Evolutionary conservation across 2,888 invertebrate species (phyloP), one percentile per base, ranked within the genome.

Genomic region (Geotrupes spiniger): DNA sequence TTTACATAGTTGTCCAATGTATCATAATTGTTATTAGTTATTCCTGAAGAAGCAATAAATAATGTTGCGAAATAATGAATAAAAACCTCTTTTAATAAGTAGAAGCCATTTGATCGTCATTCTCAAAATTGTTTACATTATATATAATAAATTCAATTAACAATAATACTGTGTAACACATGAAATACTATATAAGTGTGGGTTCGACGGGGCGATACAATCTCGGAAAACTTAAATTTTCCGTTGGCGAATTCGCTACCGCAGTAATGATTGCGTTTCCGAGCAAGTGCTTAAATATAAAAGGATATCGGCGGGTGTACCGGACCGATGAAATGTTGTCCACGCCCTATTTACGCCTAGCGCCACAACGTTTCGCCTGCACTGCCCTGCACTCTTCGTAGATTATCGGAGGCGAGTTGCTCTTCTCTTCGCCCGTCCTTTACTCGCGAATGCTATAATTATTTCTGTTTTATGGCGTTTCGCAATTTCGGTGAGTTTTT

Each of bases 381-480:
- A 15, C 9, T 36, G 16, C 11, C 14, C 31, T 31, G 31, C 14
- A 31, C 14, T 31, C 5, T 11, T 21, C 3, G 31, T 14, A 14
- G 36, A 21, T 21, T 21, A 4, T 21, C 21, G 6, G 21, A 21
- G 21, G 21, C 6, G 45, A 28, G 39, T 12, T 44, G 33, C 11
- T 33, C 36, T 43, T 43, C 43, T 31, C 9, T 43, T 43, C 21
- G 36, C 43, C 36, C 36, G 36, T 44, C 44, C 36, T 14, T 37
- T 6, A n/a, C 33, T 17, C 42, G 17, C 26, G 44, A 36, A 21
- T 14, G 36, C 15, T 36, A 44, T 44, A 44, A 40, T 46, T 31
- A 41, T 40, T 46, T 41, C 21, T 46, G 21, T 25, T 46, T 40
- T 41, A 46, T 26, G 46, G 46, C 16, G 8, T 43, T 36, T 11